Conservation (phyloP, 2,888 invertebrate species). For the Ephialtes manifestator region DNA sequence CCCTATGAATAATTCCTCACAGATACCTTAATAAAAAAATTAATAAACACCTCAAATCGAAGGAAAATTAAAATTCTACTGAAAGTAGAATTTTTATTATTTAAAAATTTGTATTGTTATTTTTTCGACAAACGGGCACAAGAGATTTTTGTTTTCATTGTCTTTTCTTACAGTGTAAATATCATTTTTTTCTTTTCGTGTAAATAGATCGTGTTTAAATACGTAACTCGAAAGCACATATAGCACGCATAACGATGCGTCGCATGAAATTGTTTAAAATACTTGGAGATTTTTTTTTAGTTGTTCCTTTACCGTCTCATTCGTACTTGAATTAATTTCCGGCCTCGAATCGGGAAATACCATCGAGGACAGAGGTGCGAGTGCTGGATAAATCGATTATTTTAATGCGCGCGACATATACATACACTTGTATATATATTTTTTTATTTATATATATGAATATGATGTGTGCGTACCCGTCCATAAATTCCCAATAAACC, state of each 20-base stretch:
- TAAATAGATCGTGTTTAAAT: constrained; percentile 79
- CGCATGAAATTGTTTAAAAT: constrained; percentile 72
- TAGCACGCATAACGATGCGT: constrained; percentile 71
- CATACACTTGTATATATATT: constrained; percentile 20
- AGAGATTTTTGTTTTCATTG: constrained; percentile 68
- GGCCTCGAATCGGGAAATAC: constrained; percentile 47
- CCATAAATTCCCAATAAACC: constrained; percentile 11
- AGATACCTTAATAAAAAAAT: too few relatives aligned
- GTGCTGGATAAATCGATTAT: constrained; percentile 74
- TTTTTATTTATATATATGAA: constrained; percentile 4
- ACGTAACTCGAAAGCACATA: constrained; percentile 78
- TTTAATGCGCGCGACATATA: constrained; percentile 54
- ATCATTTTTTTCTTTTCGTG: constrained; percentile 75
- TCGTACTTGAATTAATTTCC: constrained; percentile 31
- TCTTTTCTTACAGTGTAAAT: constrained; percentile 64
- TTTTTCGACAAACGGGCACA: constrained; percentile 72
- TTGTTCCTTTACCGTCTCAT: constrained; percentile 41
- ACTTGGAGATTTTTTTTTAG: constrained; percentile 56
- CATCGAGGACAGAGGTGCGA: constrained; percentile 68
- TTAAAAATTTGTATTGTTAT: background rate
- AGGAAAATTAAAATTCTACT: background rate
- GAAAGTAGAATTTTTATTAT: too few relatives aligned
- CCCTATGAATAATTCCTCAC: too few relatives aligned
- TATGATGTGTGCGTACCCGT: constrained; percentile 33
- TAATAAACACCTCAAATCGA: background rate